Percentiles rank a stretch among this genome's conserved stretches.
These are phyloP conservation scores for Stichopus chloronotus DNA, from an alignment of 35 echinoderm and acorn worm species.

Conservation along the genomic window DNA sequence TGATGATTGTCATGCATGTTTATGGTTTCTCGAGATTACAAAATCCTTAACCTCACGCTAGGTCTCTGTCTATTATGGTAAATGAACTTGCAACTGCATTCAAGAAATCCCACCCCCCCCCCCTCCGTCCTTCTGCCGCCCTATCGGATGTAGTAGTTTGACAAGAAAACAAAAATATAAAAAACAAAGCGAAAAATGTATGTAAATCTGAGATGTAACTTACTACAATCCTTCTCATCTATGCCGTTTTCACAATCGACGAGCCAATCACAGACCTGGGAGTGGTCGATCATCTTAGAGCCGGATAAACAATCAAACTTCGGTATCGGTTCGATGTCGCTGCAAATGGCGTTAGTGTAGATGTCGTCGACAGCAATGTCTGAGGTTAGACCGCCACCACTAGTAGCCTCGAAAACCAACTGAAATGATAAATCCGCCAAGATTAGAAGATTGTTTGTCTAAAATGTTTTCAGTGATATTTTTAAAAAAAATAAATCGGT, in stretches of 20 bases:
- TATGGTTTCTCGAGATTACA: no score
- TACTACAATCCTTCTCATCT: constrained; percentile 26
- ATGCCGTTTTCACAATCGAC: not conserved
- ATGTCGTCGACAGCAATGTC: constrained; percentile 62
- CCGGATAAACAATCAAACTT: not conserved
- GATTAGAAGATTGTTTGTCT: no score
- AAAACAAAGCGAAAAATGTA: not conserved
- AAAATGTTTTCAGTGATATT: no score
- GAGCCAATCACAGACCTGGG: constrained; percentile 33
- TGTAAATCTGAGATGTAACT: not conserved
- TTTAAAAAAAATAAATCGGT: no score
- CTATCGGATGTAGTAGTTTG: no score
- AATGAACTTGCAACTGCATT: no score
- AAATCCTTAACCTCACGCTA: no score
- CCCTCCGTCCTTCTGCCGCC: no score
- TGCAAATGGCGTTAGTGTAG: not conserved
- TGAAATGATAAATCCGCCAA: not conserved
- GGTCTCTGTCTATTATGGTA: no score
- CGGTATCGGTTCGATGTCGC: not conserved
- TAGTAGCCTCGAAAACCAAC: constrained; percentile 55
- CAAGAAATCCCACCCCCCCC: no score
- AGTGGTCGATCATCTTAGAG: not conserved
- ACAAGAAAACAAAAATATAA: no score
- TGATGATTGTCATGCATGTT: no score
- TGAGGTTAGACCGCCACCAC: constrained; percentile 7